Base-by-base conservation (phyloP, 2,113 vertebrate species). In the Gulo gulo region DNA sequence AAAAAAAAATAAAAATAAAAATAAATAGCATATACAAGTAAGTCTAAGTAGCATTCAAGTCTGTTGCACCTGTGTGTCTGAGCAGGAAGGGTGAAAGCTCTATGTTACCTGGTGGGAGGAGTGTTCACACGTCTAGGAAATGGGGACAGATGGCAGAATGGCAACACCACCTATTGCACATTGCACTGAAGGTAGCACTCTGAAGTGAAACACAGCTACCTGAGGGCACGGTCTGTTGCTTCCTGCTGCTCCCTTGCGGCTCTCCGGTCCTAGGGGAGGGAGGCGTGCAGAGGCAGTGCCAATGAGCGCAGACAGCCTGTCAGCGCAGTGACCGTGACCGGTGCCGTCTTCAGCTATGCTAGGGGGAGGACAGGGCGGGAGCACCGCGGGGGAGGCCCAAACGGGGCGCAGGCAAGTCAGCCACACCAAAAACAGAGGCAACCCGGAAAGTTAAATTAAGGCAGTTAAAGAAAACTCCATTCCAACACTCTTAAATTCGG, bases 21-120 rank as follows among this genome's bases (percentile, higher is more conserved):
- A 99, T 99, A 99, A 99, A 99, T 99, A 99, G 97, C 98, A 99
- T 99, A 96, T 99, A 99, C 99, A 99, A 98, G 98, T 98, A 99
- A 96, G 95, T 98, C 99, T 98, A 99, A 97, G 98, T 98, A 98
- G 95, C 98, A 97, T 98, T 98, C 98, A 98, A 98, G 97, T 99
- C 97, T 99, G 97, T 98, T 97, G 98, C 97, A 81, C 92, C 92
- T 93, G 94, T 97, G 87, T 95, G 91, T 97, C 91, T 87, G 81
- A 97, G 47, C 50, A 50, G 52, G 94, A 71, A 85, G 20, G 59
- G 95, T 92, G 96, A 80, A 94, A 97, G 59, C 98, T 98, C 92
- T 94, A 63, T 95, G 89, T 78, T 97, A 96, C 97, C 91, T 98
- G 97, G 97, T 88, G 50, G 97, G 96, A 97, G 80, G 91, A 67